phyloP scores from a whole-genome alignment of 2,113 vertebrate genomes.

The Lycocorax pyrrhopterus region DNA sequence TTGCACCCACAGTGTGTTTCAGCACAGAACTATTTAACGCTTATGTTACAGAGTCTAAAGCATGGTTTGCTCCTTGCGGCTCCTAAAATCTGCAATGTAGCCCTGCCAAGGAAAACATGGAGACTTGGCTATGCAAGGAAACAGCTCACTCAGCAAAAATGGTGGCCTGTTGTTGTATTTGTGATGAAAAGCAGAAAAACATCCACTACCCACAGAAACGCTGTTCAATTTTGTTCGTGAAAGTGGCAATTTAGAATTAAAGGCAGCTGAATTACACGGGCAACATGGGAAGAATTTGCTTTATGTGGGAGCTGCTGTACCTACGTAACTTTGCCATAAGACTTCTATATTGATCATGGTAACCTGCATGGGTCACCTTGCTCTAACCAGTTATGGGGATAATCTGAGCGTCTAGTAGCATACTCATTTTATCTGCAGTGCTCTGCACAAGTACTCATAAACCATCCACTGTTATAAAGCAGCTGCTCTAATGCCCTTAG shows the following conservation, averaged over 20 bases:
- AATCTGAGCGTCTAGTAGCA: not conserved
- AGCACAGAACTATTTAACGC: slow-evolving; percentile 1
- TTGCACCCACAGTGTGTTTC: slow-evolving; percentile 26
- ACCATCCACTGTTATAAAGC: not conserved
- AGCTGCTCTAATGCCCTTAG: not conserved
- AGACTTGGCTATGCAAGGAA: slow-evolving; percentile 16
- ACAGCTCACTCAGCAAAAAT: slow-evolving; percentile 49
- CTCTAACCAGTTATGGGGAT: not conserved
- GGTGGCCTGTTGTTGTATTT: not conserved
- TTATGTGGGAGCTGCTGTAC: not conserved
- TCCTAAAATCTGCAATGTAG: slow-evolving; percentile 23
- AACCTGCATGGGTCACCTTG: slow-evolving; percentile 20
- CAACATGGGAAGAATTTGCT: slow-evolving; percentile 15
- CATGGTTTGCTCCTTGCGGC: slow-evolving; percentile 19
- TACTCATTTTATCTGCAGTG: not conserved
- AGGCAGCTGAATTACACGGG: slow-evolving; percentile 30
- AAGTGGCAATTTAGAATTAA: slow-evolving; percentile 43
- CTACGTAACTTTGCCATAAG: not conserved
- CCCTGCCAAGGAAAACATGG: slow-evolving; percentile 52
- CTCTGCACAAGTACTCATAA: not conserved
- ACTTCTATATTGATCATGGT: not conserved
- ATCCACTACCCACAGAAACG: slow-evolving; percentile 46
- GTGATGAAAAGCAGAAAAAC: slow-evolving; percentile 27
- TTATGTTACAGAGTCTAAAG: slow-evolving; percentile 25
- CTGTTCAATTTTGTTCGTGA: slow-evolving; percentile 10